Base-by-base conservation (phyloP, 2,113 vertebrate genomes). In the Grantiella picta region DNA sequence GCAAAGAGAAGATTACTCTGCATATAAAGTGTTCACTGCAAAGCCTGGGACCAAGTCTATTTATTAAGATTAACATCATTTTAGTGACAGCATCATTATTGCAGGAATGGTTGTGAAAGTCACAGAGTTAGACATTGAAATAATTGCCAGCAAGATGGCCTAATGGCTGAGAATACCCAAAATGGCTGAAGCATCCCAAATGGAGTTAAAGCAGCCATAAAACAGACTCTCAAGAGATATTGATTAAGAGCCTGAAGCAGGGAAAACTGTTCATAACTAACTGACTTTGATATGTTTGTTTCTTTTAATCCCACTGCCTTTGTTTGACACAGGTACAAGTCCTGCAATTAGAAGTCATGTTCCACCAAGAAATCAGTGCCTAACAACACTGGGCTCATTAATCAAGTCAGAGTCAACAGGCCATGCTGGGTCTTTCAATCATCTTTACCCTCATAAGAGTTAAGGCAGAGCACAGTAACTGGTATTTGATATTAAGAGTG, bases 241-340 rank as follows among this genome's bases (percentile, higher is more conserved):
- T 92, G 80, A 92, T 89, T 92, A 90, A 88, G 35, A 76, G 17
- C 12, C 72, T 77, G 52, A 42, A 73, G 38, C 29, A 71, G 50
- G 38, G 70, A 50, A 80, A 92, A 35, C 35, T 73, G 45, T 75
- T 79, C 80, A 79, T 59, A 94, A 77, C 31, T 61, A 61, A 59
- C 45, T 80, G 60, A 84, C 53, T 88, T 84, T 86, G 71, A 40
- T 86, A 49, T 24, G 33, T 86, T 89, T 84, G 24, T 73, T 91
- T 80, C 85, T 95, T 86, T 94, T 80, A 68, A 90, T 86, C 66
- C 33, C 61, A 63, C 71, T 82, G 33, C 64, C 65, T 94, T 65
- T 52, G 29, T 47, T 63, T 66, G 68, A 86, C 72, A 93, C 10
- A 42, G 68, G 38, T 78, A 86, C 42, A 89, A 95, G 49, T 72